Evolutionary conservation across 1,140 invertebrate genomes (phyloP), one percentile per base, ranked within the genome.

Genomic region (Cephus cinctus): DNA sequence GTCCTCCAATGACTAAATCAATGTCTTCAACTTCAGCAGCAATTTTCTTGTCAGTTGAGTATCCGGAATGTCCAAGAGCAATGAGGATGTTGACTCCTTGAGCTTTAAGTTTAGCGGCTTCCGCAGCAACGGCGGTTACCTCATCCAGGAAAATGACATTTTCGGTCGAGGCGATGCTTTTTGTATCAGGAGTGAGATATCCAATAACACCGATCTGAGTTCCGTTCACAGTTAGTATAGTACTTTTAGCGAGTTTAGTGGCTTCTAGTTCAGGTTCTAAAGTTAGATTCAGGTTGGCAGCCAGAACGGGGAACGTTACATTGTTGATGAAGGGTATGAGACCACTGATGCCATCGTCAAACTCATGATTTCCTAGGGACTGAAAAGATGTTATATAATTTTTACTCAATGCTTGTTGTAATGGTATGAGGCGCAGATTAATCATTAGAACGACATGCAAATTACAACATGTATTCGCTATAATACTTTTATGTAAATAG

Each of bases 301-400:
- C 80, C 3, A 93, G 60, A 1, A 90, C 78, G 1, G 88, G 87
- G 49, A 85, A 85, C 1, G 79, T 79, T 3, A 12, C 27, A 32
- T 81, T 80, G 22, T 83, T 70, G 8, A 93, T 67, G 65, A 90
- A 92, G 5, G 86, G 83, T 9, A 82, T 78, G 5, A 93, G 64
- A 1, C 85, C 87, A 9, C 72, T 71, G 0, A 89, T 73, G 2
- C 87, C 87, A 47, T 87, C 81, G 67, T 94, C 91, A 58, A 94
- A 92, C 72, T 94, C 91, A 61, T 94, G 91, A 67, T 94, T 94
- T 16, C 91, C 92, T 31, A 94, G 72, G 3, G 83, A 84, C 89
- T 92, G 69, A 43, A 79, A 78, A 69, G n/a, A n/a, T n/a, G n/a
- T n/a, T n/a, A n/a, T n/a, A n/a, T n/a, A n/a, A n/a, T n/a, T n/a